phyloP scores from a whole-genome alignment of 2,113 vertebrate genomes.

The Burhinus oedicnemus region DNA sequence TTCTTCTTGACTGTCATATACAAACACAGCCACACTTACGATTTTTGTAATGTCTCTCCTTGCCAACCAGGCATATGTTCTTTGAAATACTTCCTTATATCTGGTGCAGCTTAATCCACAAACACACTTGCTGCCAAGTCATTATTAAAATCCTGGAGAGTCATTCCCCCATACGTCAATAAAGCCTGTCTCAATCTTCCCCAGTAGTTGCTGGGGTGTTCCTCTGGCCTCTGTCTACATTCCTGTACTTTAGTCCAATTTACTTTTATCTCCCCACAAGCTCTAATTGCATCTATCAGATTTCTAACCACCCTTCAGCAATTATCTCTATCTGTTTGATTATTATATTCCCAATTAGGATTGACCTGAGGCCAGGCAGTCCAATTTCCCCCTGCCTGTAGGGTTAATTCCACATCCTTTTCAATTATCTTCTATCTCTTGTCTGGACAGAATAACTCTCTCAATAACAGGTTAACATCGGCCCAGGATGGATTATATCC shows the following conservation, averaged over 20 bases:
- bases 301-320: neutral
- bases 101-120: neutral
- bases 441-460: neutral
- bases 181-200: neutral
- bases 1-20: no score
- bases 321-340: neutral
- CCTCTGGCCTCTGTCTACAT: neutral
- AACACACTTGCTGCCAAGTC: neutral
- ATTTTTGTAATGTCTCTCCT: no score
- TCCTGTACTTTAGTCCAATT: neutral
- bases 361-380: no score
- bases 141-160: neutral
- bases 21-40: no score
- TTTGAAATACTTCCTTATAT: no score
- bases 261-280: neutral
- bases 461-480: neutral
- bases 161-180: rapidly evolving
- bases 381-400: no score
- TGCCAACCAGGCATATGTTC: no score
- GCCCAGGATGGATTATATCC: neutral
- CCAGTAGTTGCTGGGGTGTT: neutral
- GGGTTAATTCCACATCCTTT: neutral
- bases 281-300: neutral
- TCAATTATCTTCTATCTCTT: neutral
- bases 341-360: no score